Evolutionary conservation across 2,113 vertebrate species (phyloP), one percentile per base, ranked within the genome.

Genomic region (Corythaixoides concolor): DNA sequence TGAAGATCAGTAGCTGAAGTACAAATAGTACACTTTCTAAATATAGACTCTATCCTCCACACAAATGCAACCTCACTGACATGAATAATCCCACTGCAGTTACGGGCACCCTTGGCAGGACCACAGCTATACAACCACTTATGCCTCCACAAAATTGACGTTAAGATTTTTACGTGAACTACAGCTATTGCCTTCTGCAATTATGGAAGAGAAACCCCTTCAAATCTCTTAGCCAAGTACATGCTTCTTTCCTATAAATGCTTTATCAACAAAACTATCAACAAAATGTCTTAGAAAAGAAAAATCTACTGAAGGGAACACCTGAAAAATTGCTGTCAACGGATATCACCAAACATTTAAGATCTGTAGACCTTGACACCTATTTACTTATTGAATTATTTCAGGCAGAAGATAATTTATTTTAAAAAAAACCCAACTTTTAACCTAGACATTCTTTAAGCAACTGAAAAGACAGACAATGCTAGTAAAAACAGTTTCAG

Each of bases 51-150:
- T 45, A 24, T 17, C 74, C 80, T 75, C 5, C 77, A 64, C 66
- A 79, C 59, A 89, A 86, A 90, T 20, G 39, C 52, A 92, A 59
- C 74, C 58, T 92, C 80, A 55, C 1, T 89, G 92, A 85, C 81
- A 89, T 12, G 45, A 93, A 83, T 73, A 92, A 92, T 62, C 77
- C 86, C 37, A 37, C 62, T 50, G 86, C 62, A 93, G 70, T 43
- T 69, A 11, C 68, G 6, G 37, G 63, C 66, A 75, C 39, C 16
- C 37, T 67, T 52, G 2, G 6, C 58, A 52, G 75, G 6, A 68
- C 33, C 17, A 33, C 77, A 69, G 45, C 49, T 55, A 37, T 6
- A 68, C 55, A 66, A 32, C 6, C 68, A 50, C 69, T 35, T 5
- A 8, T 18, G 37, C 37, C 35, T 17, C 63, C 12, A 23, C 33